These are phyloP conservation scores for Nomada ruficornis DNA, from an alignment of 2,888 invertebrate species.

Conservation along the genomic window DNA sequence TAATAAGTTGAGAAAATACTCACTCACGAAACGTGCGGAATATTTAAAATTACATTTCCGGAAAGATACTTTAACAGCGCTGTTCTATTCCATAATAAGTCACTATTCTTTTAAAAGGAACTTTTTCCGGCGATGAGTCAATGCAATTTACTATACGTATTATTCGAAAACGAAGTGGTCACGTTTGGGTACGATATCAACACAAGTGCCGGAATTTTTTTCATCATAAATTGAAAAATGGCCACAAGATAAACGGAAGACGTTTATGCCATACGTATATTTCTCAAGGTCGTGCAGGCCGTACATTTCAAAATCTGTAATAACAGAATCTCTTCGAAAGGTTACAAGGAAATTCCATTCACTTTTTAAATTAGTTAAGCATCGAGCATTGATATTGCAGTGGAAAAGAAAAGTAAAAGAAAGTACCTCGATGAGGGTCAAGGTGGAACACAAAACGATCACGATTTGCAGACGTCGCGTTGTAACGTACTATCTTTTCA, in stretches of 20 bases:
- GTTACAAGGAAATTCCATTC: not conserved
- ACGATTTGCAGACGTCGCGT: slow-evolving; percentile 65
- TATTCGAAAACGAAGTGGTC: too few species aligned
- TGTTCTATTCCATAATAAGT: too few species aligned
- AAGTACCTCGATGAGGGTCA: slow-evolving; percentile 60
- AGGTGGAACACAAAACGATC: slow-evolving; percentile 69
- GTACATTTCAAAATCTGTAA: not conserved
- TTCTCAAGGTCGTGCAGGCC: not conserved
- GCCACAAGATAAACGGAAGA: not conserved
- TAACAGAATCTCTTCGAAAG: not conserved
- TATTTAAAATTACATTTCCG: not conserved
- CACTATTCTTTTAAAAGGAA: too few species aligned
- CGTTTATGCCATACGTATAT: not conserved
- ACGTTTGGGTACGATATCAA: not conserved
- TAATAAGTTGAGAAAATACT: too few species aligned
- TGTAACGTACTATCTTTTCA: slow-evolving; percentile 47
- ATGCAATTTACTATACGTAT: too few species aligned
- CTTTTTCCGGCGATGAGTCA: too few species aligned
- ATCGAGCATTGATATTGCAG: not conserved
- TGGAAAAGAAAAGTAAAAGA: slow-evolving; percentile 23
- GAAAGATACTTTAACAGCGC: too few species aligned
- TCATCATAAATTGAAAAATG: not conserved
- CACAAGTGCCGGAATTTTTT: not conserved
- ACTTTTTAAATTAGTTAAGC: not conserved
- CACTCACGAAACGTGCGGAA: too few species aligned